Evolutionary conservation across 1,140 invertebrate genomes (phyloP), one percentile per base, ranked within the genome.

Genomic region (Drosophila ogumai): DNA sequence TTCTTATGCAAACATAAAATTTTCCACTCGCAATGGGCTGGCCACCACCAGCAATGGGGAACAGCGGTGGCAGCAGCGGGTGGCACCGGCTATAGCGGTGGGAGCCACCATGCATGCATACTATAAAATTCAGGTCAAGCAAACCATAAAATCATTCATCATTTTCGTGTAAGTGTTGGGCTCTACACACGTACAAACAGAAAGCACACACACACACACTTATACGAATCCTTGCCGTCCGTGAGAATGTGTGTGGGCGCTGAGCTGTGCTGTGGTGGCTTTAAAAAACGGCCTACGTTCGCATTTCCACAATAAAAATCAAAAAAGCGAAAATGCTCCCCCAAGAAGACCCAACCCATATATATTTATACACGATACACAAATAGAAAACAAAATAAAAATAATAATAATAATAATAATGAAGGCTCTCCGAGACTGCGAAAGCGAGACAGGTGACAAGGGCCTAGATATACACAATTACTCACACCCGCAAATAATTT

Each of bases 1-100:
- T 91, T 91, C 90, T 91, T 91, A 88, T 90, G 90, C 82, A 91
- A 91, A 91, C 90, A 91, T 91, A 90, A 91, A 90, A 91, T 91
- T 90, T 82, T 90, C 86, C 86, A 90, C 85, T 90, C 78, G 78
- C 81, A 85, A 85, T 86, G 85, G 80, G 77, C 85, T 71, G 55
- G 47, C 59, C 47, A 52, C 28, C 60, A 52, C 7, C 22, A 19
- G 10, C 57, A 49, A 28, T 46, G 32, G 25, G 12, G 2, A 47
- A 15, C 31, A 22, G 40, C 43, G 50, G 63, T 44, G 41, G 49
- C 13, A 12, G 50, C 19, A 36, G 32, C 15, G 52, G 52, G 34
- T 6, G 52, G 52, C 52, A 54, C 32, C 50, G 50, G 32, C 17
- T 7, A 6, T 34, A 15, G 19, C 52, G 34, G 57, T n/a, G 54